Evolutionary conservation across 2,797 vertebrate genomes (phyloP).

Genomic region (Chelmon rostratus): DNA sequence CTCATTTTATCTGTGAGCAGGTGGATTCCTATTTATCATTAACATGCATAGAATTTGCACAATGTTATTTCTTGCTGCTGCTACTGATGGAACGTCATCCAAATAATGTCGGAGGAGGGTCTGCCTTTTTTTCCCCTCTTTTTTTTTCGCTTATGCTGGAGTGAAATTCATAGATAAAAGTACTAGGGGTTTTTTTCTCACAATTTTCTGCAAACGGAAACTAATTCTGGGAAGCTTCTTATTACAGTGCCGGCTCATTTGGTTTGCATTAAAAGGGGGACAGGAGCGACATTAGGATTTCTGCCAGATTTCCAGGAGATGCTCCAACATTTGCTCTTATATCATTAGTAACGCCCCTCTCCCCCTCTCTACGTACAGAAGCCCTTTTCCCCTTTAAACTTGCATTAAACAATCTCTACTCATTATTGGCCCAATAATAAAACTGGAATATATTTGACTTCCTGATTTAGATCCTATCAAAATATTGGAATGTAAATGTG

Average conservation of each 20-base stretch:
- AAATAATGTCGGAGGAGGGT: constrained; percentile 98
- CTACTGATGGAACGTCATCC: constrained; percentile 99
- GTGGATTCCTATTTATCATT: constrained; percentile 99
- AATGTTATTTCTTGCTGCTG: constrained; percentile 96
- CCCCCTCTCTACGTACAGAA: constrained; percentile 44
- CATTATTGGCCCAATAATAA: constrained; percentile 85
- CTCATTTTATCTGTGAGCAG: constrained; percentile 99
- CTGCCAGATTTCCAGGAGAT: constrained; percentile 98
- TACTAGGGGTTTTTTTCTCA: constrained; percentile 87
- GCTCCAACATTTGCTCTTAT: constrained; percentile 91
- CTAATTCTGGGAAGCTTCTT: constrained; percentile 99
- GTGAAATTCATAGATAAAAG: constrained; percentile 99
- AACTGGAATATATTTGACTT: constrained; percentile 84
- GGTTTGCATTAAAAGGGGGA: constrained; percentile 98
- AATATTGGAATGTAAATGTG: constrained; percentile 84
- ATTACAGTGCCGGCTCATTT: constrained; percentile 97
- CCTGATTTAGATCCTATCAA: constrained; percentile 83
- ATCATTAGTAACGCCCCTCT: constrained; percentile 89
- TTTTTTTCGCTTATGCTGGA: constrained; percentile 97
- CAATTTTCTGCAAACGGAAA: constrained; percentile 99
- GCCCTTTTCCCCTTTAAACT: constrained; percentile 75
- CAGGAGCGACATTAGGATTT: constrained; percentile 99
- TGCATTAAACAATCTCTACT: constrained; percentile 82
- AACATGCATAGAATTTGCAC: constrained; percentile 99
- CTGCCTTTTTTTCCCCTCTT: constrained; percentile 60